Evolutionary conservation across 2,113 vertebrate genomes (phyloP), one percentile per base, ranked within the genome.

Genomic region (Nyctereutes procyonoides): DNA sequence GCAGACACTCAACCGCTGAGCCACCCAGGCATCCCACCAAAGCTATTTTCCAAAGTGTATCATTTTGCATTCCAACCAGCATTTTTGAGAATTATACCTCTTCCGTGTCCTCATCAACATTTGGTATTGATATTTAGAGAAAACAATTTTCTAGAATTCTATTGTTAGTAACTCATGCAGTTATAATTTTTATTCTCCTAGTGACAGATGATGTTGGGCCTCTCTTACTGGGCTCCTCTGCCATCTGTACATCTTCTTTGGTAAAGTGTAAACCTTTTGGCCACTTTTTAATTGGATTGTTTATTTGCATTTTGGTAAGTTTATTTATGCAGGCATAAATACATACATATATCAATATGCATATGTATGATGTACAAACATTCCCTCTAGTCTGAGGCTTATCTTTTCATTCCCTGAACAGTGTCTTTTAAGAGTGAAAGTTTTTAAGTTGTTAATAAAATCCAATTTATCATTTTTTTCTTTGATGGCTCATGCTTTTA

Each of bases 171-270:
- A 86, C 38, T 92, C 53, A 56, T 26, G 17, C 65, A 26, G 30
- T 85, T 77, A 48, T 82, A 51, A 85, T 85, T 82, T 94, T 83
- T 26, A 28, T 77, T 93, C 55, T 89, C 43, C 53, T 87, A 69
- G 28, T 73, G 73, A 69, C 16, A 62, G 76, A 63, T 81, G n/a
- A 76, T 35, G 13, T 26, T 69, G 7, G 19, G 17, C 15, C 24
- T 88, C 30, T 92, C 20, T 92, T 97, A 22, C 38, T 43, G 35
- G 38, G 51, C 65, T 69, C 15, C 32, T 69, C n/a, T 17, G 32
- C 30, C 32, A 74, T 22, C 8, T 79, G 2, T 13, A 30, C 38
- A 81, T 92, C 20, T 73, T 88, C 24, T 89, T 56, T 77, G 60
- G 24, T 51, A 12, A 90, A 48, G 6, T 56, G 32, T 3, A 89